A percentile compares a stretch with the other conserved stretches of the same genome.
Conservation (phyloP, 2,797 vertebrate species). For the Epinephelus awoara region DNA sequence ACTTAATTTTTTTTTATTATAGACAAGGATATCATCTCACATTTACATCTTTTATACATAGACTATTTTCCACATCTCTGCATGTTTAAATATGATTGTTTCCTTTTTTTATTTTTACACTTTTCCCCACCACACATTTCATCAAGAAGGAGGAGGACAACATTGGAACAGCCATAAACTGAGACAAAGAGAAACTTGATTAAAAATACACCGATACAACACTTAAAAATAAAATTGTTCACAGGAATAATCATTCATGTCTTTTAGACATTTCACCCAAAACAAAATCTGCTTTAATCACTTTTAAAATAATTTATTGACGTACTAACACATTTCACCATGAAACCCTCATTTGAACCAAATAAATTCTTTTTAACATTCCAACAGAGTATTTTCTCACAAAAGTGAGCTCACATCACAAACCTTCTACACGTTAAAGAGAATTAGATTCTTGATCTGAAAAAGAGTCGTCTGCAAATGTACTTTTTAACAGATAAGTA, state of each 20-base stretch:
- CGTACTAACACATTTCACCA: slow-evolving; percentile 40
- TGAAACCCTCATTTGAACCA: slow-evolving; percentile 27
- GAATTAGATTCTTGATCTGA: slow-evolving; percentile 15
- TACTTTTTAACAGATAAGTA: slow-evolving; percentile 2
- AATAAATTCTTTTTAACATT: slow-evolving; percentile 44
- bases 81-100: slow-evolving; percentile 58
- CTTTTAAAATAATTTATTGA: slow-evolving; percentile 43
- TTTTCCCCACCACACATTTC: slow-evolving; percentile 68
- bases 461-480: slow-evolving; percentile 12
- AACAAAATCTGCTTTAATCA: slow-evolving; percentile 37
- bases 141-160: slow-evolving; percentile 69
- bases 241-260: slow-evolving; percentile 67
- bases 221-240: slow-evolving; percentile 68
- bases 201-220: slow-evolving; percentile 76
- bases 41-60: slow-evolving; percentile 83
- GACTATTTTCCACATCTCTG: slow-evolving; percentile 66
- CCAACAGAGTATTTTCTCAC: slow-evolving; percentile 20
- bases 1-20: slow-evolving; percentile 83
- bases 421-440: neutral
- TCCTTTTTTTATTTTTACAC: slow-evolving; percentile 48
- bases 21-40: slow-evolving; percentile 83
- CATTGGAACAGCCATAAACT: slow-evolving; percentile 70
- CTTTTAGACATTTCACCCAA: slow-evolving; percentile 54
- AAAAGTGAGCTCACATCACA: slow-evolving; percentile 7
- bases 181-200: slow-evolving; percentile 73